Conservation (phyloP, 2,797 vertebrate species). For the Hypotaenidia philippensis region DNA sequence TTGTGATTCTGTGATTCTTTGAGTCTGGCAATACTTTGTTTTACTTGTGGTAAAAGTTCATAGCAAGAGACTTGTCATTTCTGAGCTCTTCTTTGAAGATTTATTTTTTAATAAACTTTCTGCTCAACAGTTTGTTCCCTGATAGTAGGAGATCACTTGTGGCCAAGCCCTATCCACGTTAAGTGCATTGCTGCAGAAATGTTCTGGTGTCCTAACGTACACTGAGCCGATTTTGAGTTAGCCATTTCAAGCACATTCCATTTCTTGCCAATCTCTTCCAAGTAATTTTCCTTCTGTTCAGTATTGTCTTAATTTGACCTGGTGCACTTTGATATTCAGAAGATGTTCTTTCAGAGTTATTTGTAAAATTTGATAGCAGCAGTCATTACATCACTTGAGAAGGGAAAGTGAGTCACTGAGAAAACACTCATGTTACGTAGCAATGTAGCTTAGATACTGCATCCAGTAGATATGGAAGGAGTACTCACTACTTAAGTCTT, state of each 20-base stretch:
- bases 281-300: neutral
- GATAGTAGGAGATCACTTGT: neutral
- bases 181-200: neutral
- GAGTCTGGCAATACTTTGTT: neutral
- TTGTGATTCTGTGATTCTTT: neutral
- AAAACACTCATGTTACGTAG: neutral
- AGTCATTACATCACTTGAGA: neutral
- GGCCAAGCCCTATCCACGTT: neutral
- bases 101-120: neutral
- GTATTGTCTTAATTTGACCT: neutral
- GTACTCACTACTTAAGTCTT: rapidly evolving
- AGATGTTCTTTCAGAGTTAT: neutral
- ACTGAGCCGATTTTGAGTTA: neutral
- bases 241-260: neutral
- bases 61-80: neutral
- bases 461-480: neutral
- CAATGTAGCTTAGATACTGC: neutral
- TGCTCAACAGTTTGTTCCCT: neutral
- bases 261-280: neutral
- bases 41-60: neutral
- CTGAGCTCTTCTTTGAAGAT: neutral
- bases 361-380: neutral
- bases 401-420: neutral
- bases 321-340: neutral
- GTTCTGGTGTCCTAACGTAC: neutral